Evolutionary conservation across 2,797 vertebrate genomes (phyloP).

Genomic region (Lateolabrax maculatus): DNA sequence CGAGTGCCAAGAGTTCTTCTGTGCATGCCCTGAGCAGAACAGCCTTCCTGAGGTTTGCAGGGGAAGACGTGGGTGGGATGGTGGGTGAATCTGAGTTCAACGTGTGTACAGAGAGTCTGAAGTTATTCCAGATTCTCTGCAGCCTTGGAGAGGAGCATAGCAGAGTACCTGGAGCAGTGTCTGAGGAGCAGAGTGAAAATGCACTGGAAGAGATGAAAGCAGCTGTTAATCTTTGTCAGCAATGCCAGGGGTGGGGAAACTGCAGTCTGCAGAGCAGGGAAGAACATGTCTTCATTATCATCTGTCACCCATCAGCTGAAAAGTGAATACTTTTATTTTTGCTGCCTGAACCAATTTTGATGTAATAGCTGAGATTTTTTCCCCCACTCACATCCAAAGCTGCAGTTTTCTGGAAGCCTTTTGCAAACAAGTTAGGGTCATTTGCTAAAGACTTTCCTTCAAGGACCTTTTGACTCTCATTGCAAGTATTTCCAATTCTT

Average conservation of each 20-base stretch:
- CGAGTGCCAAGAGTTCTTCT: slow-evolving; percentile 40
- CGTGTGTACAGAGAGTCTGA: slow-evolving; percentile 63
- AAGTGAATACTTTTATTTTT: slow-evolving; percentile 67
- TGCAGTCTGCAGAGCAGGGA: slow-evolving; percentile 61
- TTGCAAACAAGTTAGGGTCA: slow-evolving; percentile 56
- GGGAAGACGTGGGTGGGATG: slow-evolving; percentile 71
- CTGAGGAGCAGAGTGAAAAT: slow-evolving; percentile 70
- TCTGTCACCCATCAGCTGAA: slow-evolving; percentile 79
- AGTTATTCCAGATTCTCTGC: slow-evolving; percentile 74
- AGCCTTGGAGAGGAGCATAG: slow-evolving; percentile 67
- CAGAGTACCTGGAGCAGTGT: slow-evolving; percentile 74
- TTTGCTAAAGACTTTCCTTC: slow-evolving; percentile 53
- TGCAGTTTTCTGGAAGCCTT: slow-evolving; percentile 46
- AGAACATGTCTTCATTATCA: slow-evolving; percentile 81
- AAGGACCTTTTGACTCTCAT: slow-evolving; percentile 64
- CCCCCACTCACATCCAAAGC: background rate
- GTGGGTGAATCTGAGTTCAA: slow-evolving; percentile 76
- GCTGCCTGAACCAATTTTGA: slow-evolving; percentile 59
- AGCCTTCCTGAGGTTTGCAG: slow-evolving; percentile 55
- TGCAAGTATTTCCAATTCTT: slow-evolving; percentile 63
- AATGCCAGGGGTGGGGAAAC: slow-evolving; percentile 66
- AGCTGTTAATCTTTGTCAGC: slow-evolving; percentile 86
- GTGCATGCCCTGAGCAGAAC: slow-evolving; percentile 42
- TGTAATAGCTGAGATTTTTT: slow-evolving; percentile 41
- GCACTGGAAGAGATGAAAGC: slow-evolving; percentile 82